phyloP scores from a whole-genome alignment of 2,888 invertebrate species.

The Hololepta plana region DNA sequence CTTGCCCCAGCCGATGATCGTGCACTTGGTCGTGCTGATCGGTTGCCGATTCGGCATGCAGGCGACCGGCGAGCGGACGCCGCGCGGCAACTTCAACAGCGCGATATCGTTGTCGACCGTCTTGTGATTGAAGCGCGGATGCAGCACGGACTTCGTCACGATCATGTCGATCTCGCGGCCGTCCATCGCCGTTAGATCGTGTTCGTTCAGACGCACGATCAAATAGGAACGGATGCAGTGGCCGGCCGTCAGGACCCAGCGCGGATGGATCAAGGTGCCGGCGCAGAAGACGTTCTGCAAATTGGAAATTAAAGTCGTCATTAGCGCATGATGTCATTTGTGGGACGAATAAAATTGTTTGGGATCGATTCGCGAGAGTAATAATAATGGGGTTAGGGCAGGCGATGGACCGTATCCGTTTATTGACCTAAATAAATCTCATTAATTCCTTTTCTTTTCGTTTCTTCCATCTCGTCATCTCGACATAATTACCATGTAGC shows the following conservation, averaged over 20 bases:
- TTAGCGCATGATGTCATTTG: no score
- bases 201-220: constrained; percentile 69
- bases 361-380: no score
- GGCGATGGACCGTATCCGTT: no score
- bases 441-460: background rate
- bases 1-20: constrained; percentile 90
- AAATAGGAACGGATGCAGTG: constrained; percentile 67
- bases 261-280: constrained; percentile 62
- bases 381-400: no score
- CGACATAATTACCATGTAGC: constrained; percentile 43
- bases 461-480: no score
- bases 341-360: no score
- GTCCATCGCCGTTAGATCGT: constrained; percentile 58
- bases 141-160: constrained; percentile 55
- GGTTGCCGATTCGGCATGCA: constrained; percentile 59
- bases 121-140: constrained; percentile 60
- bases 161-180: constrained; percentile 62
- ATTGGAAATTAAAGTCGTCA: constrained; percentile 11
- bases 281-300: constrained; percentile 74
- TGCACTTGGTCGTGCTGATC: constrained; percentile 51
- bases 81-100: constrained; percentile 43
- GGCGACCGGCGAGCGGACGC: constrained; percentile 30
- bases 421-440: no score
- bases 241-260: constrained; percentile 77
- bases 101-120: constrained; percentile 91